These are phyloP conservation scores for Leistus spinibarbis DNA, from an alignment of 2,888 invertebrate species.

Conservation along the genomic window DNA sequence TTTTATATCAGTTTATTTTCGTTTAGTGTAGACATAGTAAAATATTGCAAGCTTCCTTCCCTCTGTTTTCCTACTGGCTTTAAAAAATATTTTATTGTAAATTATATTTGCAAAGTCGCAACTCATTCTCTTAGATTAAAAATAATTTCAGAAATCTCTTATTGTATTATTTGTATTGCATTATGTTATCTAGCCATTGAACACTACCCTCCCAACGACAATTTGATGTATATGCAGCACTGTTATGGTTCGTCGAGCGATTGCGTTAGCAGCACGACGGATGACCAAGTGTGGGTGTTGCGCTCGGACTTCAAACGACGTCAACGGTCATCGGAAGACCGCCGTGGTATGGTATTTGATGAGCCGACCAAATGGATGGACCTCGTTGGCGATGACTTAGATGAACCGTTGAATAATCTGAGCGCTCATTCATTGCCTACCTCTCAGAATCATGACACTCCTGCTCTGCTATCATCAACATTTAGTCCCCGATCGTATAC, in stretches of 20 bases:
- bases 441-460: slow-evolving; percentile 8
- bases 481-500: slow-evolving; percentile 19
- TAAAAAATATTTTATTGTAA: too few species aligned
- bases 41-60: too few species aligned
- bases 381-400: slow-evolving; percentile 1
- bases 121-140: too few species aligned
- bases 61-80: too few species aligned
- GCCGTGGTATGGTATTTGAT: slow-evolving; percentile 26
- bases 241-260: slow-evolving; percentile 21
- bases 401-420: slow-evolving; percentile 19
- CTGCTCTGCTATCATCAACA: slow-evolving; percentile 7
- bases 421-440: slow-evolving; percentile 29
- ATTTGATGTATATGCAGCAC: slow-evolving; percentile 17
- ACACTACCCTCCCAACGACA: slow-evolving; percentile 15
- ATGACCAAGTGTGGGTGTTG: slow-evolving; percentile 23
- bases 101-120: too few species aligned
- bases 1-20: too few species aligned
- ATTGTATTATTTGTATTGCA: too few species aligned
- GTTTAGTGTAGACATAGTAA: too few species aligned
- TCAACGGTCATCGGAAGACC: slow-evolving; percentile 9
- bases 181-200: neutral
- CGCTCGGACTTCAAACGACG: slow-evolving; percentile 22
- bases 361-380: slow-evolving; percentile 27
- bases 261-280: slow-evolving; percentile 7
- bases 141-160: neutral